Base-by-base conservation (phyloP, 2,888 invertebrate genomes). In the Drosophila subquinaria region DNA sequence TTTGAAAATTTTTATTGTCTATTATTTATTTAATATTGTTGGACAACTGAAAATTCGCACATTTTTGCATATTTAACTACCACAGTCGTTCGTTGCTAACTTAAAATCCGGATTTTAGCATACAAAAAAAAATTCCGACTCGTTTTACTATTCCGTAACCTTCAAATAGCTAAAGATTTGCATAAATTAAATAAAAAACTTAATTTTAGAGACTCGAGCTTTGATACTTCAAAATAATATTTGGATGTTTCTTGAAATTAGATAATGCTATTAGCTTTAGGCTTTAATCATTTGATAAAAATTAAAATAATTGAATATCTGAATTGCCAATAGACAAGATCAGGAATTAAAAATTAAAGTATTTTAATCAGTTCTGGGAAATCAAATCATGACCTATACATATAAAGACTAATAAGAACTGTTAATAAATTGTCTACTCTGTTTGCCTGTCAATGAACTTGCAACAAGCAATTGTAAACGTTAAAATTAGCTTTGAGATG, bases 41-140 rank as follows among this genome's bases (percentile, higher is more conserved):
- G 15, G 9, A 15, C n/a, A 8, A 8, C 6, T 40, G 1, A 40
- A 40, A 9, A 15, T 10, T 40, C 15, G 15, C 40, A 40, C 38
- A 42, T 23, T 20, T 40, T 40, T 20, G 20, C 4, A 11, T 5
- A 35, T 8, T 13, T 17, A n/a, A 10, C 4, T 9, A 8, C 10
- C 10, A 2, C 20, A 23, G 35, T 23, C 17, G 20, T 15, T 27
- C n/a, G 11, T 40, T 48, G 43, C 45, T 57, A 40, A 52, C 3
- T 30, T 17, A 10, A 66, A 56, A 56, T 66, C 51, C 71, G 42
- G 59, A 51, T 60, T 57, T 36, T 6, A 9, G 4, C 20, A 47
- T 55, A 45, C 9, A 3, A 36, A 38, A 63, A 59, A 61, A 72
- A 57, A 27, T 45, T 57, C 61, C 62, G 17, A 47, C 65, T 17